Evolutionary conservation across 2,113 vertebrate species (phyloP).

Genomic region (Sylvicapra grimmia): DNA sequence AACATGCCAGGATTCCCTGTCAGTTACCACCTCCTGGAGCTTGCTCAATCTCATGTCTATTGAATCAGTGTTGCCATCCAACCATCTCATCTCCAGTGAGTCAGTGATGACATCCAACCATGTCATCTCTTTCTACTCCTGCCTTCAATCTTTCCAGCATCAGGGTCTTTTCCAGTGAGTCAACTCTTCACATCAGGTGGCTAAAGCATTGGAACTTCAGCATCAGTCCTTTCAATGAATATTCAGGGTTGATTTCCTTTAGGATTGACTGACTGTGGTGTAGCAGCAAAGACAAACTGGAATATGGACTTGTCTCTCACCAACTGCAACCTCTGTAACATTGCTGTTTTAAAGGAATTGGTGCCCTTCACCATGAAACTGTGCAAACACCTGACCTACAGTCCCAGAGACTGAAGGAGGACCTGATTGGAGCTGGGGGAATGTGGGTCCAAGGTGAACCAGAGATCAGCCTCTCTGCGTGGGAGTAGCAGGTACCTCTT

Average conservation of each 20-base stretch:
- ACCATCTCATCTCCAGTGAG: not conserved
- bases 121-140: not conserved
- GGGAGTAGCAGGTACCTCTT: not conserved
- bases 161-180: not conserved
- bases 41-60: not conserved
- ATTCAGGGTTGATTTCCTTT: not conserved
- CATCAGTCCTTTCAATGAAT: not conserved
- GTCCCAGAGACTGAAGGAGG: not conserved
- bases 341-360: not conserved
- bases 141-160: not conserved
- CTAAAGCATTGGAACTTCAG: not conserved
- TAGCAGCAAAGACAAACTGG: not conserved
- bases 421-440: too few species aligned
- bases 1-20: not conserved
- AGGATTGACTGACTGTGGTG: not conserved
- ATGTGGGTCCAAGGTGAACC: not conserved
- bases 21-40: not conserved
- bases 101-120: not conserved
- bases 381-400: not conserved
- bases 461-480: not conserved
- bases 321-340: not conserved
- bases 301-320: not conserved
- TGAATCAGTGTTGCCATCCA: not conserved
- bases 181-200: not conserved
- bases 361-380: not conserved